Conservation (phyloP, 2,888 invertebrate genomes). For the Eupeodes latifasciatus region DNA sequence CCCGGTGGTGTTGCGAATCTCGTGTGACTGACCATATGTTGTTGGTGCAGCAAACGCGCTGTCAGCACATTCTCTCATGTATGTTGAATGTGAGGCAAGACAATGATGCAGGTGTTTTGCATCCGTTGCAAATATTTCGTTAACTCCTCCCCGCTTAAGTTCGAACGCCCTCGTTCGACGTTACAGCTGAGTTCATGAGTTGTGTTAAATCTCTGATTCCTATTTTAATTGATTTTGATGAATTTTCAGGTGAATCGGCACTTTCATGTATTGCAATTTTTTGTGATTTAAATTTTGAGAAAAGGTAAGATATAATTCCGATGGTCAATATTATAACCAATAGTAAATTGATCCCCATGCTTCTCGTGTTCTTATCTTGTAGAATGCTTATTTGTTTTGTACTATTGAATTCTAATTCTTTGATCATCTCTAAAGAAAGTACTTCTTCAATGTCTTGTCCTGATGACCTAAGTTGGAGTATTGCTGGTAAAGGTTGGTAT, state of each 20-base stretch:
- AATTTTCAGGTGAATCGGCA: no score
- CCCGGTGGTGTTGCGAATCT: no score
- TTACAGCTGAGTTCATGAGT: conserved; percentile 10
- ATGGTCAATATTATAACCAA: not conserved
- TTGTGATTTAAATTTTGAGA: no score
- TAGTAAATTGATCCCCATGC: not conserved
- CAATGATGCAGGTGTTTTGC: conserved; percentile 7
- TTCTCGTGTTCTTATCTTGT: not conserved
- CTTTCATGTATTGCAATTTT: no score
- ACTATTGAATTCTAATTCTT: not conserved
- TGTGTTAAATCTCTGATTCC: not conserved
- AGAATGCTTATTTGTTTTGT: not conserved
- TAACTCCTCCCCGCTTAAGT: conserved; percentile 6
- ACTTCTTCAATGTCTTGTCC: no score
- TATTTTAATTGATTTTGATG: no score
- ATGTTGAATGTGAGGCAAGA: conserved; percentile 12
- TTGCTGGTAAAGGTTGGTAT: no score
- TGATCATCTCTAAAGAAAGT: not conserved
- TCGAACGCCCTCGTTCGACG: conserved; percentile 16
- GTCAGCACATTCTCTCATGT: no score
- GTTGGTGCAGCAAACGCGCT: no score
- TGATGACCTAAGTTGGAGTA: no score
- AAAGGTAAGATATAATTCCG: no score
- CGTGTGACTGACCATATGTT: no score
- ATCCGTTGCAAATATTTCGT: conserved; percentile 12